A percentile compares a stretch with the other conserved stretches of the same genome.
Conservation (phyloP, 2,797 vertebrate species). For the Smutsia gigantea region DNA sequence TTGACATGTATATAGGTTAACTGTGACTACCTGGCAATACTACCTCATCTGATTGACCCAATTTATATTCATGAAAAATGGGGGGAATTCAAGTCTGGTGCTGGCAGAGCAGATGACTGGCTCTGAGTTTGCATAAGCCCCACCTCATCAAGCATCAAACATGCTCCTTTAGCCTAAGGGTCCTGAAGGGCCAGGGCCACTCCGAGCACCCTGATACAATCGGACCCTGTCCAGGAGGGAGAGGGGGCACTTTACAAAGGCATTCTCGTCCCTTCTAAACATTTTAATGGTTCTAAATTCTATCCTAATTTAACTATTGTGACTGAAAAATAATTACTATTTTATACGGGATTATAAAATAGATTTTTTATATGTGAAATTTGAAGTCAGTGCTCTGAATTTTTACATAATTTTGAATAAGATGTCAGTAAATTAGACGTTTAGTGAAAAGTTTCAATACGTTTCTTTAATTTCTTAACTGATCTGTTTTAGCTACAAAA, state of each 20-base stretch:
- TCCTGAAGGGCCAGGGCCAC: not conserved
- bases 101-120: not conserved
- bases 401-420: constrained; percentile 4
- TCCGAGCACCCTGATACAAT: rapidly evolving
- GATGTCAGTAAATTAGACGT: not conserved
- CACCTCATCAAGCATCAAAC: not conserved
- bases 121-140: not conserved
- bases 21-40: no score
- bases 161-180: rapidly evolving
- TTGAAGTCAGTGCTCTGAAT: not conserved
- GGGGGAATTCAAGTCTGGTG: not conserved
- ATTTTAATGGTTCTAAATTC: not conserved
- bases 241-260: not conserved
- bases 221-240: not conserved
- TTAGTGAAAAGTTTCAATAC: not conserved
- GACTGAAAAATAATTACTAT: not conserved
- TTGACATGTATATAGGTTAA: not conserved
- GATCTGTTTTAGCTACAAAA: not conserved
- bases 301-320: not conserved
- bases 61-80: not conserved
- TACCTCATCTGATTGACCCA: not conserved
- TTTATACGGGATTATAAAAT: not conserved
- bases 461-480: constrained; percentile 25
- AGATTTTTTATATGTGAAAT: not conserved
- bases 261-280: not conserved